phyloP scores from a whole-genome alignment of 2,797 vertebrate species.

The Dryobates pubescens region DNA sequence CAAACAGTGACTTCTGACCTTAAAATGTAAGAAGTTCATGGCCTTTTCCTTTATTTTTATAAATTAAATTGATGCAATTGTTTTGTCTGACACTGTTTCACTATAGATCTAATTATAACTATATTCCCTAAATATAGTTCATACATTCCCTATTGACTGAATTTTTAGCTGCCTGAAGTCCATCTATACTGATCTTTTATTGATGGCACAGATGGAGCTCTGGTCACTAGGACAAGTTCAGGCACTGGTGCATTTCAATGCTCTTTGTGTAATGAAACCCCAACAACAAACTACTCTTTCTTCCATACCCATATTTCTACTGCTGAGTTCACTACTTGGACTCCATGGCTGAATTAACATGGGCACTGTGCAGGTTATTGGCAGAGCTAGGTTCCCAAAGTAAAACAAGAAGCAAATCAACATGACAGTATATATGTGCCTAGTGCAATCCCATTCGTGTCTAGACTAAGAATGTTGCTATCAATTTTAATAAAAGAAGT shows the following conservation, averaged over 20 bases:
- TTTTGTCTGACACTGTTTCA: neutral
- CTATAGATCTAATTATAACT: neutral
- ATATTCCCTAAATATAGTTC: neutral
- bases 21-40: neutral
- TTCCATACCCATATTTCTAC: neutral
- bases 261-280: neutral
- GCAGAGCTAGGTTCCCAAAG: neutral
- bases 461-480: neutral
- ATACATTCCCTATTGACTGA: neutral
- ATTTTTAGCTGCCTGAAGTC: neutral
- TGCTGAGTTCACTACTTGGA: neutral
- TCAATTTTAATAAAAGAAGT: neutral
- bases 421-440: neutral
- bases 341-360: neutral
- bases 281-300: neutral
- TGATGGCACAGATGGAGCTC: neutral
- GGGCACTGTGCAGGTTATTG: neutral
- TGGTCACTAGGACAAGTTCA: neutral
- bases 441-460: neutral
- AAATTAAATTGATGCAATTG: neutral
- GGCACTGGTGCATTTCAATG: neutral
- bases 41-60: neutral
- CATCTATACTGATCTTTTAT: neutral
- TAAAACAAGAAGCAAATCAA: neutral
- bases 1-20: slow-evolving; percentile 19